phyloP scores from a whole-genome alignment of 2,888 invertebrate species.

The Spicauda simplicius region DNA sequence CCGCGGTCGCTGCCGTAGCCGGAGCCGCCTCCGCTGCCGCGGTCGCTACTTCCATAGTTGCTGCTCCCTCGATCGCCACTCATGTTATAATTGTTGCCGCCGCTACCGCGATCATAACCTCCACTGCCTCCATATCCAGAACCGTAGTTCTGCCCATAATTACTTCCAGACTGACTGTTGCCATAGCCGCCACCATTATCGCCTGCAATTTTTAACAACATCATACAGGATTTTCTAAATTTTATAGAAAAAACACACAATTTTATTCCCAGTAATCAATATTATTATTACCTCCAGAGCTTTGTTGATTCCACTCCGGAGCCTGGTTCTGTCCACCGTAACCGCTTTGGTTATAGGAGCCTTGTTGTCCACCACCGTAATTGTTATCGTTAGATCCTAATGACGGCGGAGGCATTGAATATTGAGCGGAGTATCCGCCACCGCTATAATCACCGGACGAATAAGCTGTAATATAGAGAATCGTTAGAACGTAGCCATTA shows the following conservation, averaged over 20 bases:
- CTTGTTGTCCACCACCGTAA: conserved; percentile 63
- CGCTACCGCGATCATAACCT: conserved; percentile 60
- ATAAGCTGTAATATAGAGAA: conserved; percentile 56
- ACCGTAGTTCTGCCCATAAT: conserved; percentile 66
- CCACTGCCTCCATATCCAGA: conserved; percentile 60
- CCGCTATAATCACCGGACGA: conserved; percentile 72
- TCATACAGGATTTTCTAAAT: conserved; percentile 20
- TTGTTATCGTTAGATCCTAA: conserved; percentile 71
- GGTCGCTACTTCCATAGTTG: conserved; percentile 70
- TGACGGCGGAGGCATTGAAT: conserved; percentile 77
- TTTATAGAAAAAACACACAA: too few species aligned
- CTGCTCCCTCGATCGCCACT: conserved; percentile 68
- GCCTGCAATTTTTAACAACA: conserved; percentile 45
- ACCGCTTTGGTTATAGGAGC: conserved; percentile 63
- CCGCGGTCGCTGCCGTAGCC: conserved; percentile 64
- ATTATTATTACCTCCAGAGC: conserved; percentile 57
- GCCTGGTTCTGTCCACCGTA: conserved; percentile 62
- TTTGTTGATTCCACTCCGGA: conserved; percentile 70
- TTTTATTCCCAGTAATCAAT: neutral
- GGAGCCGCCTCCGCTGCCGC: conserved; percentile 69
- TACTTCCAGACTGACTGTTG: conserved; percentile 57
- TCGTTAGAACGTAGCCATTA: neutral
- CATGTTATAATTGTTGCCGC: conserved; percentile 61
- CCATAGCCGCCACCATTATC: conserved; percentile 58
- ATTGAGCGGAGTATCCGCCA: conserved; percentile 72